phyloP scores from a whole-genome alignment of 2,797 vertebrate species.

The Karalla daura region DNA sequence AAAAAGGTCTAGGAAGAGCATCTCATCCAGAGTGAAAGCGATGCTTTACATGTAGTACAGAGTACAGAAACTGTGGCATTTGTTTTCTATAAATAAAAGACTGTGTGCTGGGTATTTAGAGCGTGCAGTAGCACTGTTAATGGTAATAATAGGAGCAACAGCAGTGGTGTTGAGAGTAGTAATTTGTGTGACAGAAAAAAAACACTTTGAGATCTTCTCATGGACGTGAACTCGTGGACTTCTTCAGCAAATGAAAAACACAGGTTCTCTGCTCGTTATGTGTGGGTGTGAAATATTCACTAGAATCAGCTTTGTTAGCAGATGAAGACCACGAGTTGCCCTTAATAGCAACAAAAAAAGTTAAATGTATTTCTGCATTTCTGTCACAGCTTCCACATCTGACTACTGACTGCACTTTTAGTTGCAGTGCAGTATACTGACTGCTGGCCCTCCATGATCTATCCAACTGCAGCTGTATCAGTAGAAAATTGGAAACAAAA shows the following conservation, averaged over 20 bases:
- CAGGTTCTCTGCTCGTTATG: not conserved
- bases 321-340: not conserved
- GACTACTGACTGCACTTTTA: not conserved
- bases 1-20: no score
- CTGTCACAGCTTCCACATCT: not conserved
- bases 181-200: not conserved
- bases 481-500: no score
- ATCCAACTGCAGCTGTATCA: not conserved
- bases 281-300: not conserved
- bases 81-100: slow-evolving; percentile 26
- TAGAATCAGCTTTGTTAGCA: not conserved
- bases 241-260: not conserved
- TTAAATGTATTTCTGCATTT: not conserved
- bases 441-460: not conserved
- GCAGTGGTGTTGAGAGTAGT: not conserved
- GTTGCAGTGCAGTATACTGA: not conserved
- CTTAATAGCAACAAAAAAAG: not conserved
- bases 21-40: slow-evolving; percentile 11
- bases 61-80: slow-evolving; percentile 7
- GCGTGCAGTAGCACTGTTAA: not conserved
- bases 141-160: not conserved
- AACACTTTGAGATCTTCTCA: not conserved
- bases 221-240: not conserved
- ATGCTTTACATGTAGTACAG: not conserved
- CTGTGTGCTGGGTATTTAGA: not conserved